Evolutionary conservation across 2,113 vertebrate genomes (phyloP).

Genomic region (Tragelaphus scriptus): DNA sequence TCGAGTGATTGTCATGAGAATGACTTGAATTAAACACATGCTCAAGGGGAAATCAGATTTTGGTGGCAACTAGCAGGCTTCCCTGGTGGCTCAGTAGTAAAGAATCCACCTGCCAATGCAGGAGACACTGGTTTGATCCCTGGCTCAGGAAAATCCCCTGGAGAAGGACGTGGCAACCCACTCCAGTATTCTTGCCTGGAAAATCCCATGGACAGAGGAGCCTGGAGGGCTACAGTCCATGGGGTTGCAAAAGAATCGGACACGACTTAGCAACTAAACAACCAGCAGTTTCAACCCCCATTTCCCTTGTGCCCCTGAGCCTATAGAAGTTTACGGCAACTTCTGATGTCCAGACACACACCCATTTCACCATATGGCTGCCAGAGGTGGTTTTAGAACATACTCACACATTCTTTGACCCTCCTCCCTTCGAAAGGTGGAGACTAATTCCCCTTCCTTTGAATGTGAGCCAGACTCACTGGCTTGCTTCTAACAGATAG

Average conservation of each 20-base stretch:
- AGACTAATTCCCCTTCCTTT: background rate
- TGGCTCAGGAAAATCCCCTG: background rate
- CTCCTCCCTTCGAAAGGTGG: background rate
- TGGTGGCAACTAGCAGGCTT: background rate
- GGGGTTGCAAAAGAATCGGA: background rate
- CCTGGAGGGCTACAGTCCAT: background rate
- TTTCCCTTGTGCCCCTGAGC: background rate
- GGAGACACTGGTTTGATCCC: background rate
- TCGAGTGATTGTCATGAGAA: rapidly evolving
- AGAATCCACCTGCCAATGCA: background rate
- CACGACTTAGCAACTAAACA: rapidly evolving
- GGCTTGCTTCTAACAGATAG: background rate
- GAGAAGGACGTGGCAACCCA: background rate
- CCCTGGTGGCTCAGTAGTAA: background rate
- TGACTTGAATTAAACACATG: background rate
- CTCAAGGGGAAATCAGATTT: background rate
- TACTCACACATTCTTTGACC: background rate
- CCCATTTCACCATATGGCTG: background rate
- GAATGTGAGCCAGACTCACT: background rate
- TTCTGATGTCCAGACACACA: background rate
- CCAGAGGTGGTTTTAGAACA: background rate
- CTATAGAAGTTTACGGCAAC: background rate
- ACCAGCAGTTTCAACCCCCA: background rate
- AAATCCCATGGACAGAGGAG: background rate
- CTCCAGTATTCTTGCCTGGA: background rate